Evolutionary conservation across 92 coral and sea anemone species (phyloP).

Genomic region (Umimayanthus kanabou): DNA sequence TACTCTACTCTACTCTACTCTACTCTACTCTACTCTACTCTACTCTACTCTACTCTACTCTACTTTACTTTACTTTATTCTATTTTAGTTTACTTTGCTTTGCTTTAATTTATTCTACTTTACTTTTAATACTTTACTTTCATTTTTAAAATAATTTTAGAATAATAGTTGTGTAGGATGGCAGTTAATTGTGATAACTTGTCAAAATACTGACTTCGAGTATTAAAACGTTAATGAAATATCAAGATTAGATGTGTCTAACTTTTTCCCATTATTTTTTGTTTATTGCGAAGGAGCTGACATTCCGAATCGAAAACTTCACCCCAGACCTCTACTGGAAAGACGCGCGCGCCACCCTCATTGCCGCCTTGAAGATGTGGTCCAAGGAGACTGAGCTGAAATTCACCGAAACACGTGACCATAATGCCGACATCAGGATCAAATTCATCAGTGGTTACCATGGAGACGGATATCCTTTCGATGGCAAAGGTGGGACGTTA

Average conservation of each 20-base stretch:
- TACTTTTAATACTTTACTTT: no score
- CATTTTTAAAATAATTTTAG: no score
- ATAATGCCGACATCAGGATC: slow-evolving; percentile 44
- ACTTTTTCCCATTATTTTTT: background rate
- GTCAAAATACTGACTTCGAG: background rate
- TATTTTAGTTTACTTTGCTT: no score
- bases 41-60: no score
- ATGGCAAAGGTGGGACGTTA: slow-evolving; percentile 63
- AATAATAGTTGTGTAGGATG: background rate
- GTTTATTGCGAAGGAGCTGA: slow-evolving; percentile 47
- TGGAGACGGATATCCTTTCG: slow-evolving; percentile 60
- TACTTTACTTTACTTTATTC: no score
- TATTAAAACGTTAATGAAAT: background rate
- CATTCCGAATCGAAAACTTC: slow-evolving; percentile 66
- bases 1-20: no score
- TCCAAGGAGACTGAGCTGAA: slow-evolving; percentile 46
- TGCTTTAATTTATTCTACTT: no score
- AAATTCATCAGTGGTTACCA: slow-evolving; percentile 50
- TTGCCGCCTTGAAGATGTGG: slow-evolving; percentile 68
- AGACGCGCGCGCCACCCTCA: slow-evolving; percentile 53
- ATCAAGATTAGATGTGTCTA: background rate
- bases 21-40: no score
- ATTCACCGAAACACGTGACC: slow-evolving; percentile 45
- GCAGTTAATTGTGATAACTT: no score
- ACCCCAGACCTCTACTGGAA: slow-evolving; percentile 51